Evolutionary conservation across 2,113 vertebrate species (phyloP).

Genomic region (Stomatorhinus ivindoensis): DNA sequence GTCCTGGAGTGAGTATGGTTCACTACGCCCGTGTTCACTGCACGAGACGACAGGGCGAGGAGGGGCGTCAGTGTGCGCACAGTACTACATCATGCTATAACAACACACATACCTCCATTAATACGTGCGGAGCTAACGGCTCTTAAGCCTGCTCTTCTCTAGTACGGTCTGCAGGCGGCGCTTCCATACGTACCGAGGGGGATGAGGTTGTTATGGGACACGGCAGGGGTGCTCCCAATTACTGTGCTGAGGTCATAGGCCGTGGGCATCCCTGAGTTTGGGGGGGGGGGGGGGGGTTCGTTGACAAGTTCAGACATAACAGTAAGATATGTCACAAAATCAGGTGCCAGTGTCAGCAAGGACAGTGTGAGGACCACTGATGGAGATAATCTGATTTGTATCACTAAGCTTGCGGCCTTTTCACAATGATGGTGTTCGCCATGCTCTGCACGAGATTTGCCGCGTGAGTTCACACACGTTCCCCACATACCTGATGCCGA

Average conservation of each 20-base stretch:
- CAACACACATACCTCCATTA: neutral
- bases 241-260: slow-evolving; percentile 93
- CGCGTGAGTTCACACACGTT: neutral
- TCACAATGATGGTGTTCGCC: neutral
- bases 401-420: neutral
- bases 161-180: no score
- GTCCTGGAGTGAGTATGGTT: slow-evolving; percentile 94
- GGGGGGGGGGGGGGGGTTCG: no score
- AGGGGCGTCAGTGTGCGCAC: slow-evolving; percentile 5
- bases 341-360: no score
- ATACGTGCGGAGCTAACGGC: neutral
- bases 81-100: neutral
- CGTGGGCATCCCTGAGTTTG: slow-evolving; percentile 73
- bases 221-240: slow-evolving; percentile 72
- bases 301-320: neutral
- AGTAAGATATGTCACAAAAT: no score
- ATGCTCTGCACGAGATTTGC: neutral
- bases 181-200: slow-evolving; percentile 69
- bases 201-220: slow-evolving; percentile 90
- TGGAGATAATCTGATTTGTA: neutral
- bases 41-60: slow-evolving; percentile 6
- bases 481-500: slow-evolving; percentile 69
- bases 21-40: slow-evolving; percentile 91
- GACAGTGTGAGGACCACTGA: no score
- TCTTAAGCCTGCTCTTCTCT: neutral